phyloP scores from a whole-genome alignment of 2,797 vertebrate genomes.

The Micropoecilia bifurca region DNA sequence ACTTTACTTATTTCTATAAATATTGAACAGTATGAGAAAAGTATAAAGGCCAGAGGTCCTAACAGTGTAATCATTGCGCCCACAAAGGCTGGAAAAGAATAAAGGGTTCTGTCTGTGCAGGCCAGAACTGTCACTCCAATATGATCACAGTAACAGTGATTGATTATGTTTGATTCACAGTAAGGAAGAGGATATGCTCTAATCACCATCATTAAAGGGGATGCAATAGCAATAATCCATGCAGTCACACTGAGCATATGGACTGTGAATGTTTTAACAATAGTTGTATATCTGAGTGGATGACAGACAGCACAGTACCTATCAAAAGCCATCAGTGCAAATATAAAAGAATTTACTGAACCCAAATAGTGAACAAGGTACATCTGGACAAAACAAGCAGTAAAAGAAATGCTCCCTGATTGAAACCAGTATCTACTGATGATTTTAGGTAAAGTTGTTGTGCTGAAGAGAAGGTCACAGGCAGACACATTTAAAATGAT shows the following conservation, averaged over 20 bases:
- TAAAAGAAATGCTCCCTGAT: constrained; percentile 66
- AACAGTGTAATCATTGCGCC: constrained; percentile 59
- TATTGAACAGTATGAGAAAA: constrained; percentile 77
- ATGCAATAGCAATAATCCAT: constrained; percentile 45
- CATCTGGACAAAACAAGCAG: constrained; percentile 75
- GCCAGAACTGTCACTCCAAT: constrained; percentile 76
- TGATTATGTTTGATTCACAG: constrained; percentile 76
- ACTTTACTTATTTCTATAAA: constrained; percentile 53
- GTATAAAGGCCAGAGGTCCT: constrained; percentile 68
- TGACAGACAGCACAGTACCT: constrained; percentile 75
- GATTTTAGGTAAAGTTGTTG: constrained; percentile 77
- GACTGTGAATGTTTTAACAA: constrained; percentile 69
- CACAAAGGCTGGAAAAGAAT: constrained; percentile 69
- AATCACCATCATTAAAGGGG: constrained; percentile 21
- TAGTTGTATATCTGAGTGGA: constrained; percentile 67
- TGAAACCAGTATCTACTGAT: constrained; percentile 78
- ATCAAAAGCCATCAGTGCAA: constrained; percentile 78
- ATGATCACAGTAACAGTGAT: constrained; percentile 84
- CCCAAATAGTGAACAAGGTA: constrained; percentile 76
- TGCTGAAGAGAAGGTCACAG: constrained; percentile 77
- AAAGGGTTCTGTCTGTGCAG: constrained; percentile 74
- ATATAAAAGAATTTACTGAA: constrained; percentile 61
- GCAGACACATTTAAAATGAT: constrained; percentile 69
- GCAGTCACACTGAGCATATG: constrained; percentile 48
- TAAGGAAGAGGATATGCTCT: constrained; percentile 79